Percentiles rank a stretch among this genome's conserved stretches.
Conservation (phyloP, 1,140 invertebrate species). For the Sarcophaga bullata region DNA sequence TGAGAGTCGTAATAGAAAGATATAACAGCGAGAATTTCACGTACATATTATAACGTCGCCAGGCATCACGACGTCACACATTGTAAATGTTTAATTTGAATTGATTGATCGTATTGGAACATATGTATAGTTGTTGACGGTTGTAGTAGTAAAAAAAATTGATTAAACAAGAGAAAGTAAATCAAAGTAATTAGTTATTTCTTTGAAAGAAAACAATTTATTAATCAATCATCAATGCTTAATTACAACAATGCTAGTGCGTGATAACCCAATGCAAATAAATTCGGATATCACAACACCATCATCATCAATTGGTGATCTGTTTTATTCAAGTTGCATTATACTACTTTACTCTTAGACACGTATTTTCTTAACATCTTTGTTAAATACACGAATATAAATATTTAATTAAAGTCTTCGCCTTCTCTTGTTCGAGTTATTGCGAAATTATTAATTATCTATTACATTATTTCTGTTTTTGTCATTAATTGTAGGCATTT, state of each 20-base stretch:
- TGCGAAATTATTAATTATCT: constrained; percentile 19
- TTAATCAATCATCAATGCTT: constrained; percentile 23
- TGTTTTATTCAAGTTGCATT: constrained; percentile 17
- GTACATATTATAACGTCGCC: constrained; percentile 16
- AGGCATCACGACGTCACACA: constrained; percentile 21
- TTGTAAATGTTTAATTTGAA: constrained; percentile 8
- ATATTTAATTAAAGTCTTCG: constrained; percentile 14
- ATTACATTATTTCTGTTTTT: neutral
- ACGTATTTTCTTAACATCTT: neutral
- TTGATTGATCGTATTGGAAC: neutral
- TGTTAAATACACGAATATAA: constrained; percentile 24
- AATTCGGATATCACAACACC: constrained; percentile 13
- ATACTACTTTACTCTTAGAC: constrained; percentile 1
- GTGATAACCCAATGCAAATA: constrained; percentile 6
- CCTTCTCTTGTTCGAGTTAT: constrained; percentile 11
- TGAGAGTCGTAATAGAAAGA: constrained; percentile 12
- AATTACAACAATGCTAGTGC: constrained; percentile 29
- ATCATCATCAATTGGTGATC: neutral
- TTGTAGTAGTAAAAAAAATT: constrained; percentile 24
- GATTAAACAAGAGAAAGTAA: constrained; percentile 42
- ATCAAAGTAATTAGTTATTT: constrained; percentile 42
- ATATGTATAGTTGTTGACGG: neutral
- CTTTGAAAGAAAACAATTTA: constrained; percentile 9
- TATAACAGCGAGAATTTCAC: constrained; percentile 13
- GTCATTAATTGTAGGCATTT: constrained; percentile 10